A percentile compares a stretch with the other conserved stretches of the same genome.
phyloP scores from a whole-genome alignment of 2,888 invertebrate genomes.

The Steromphala cineraria region DNA sequence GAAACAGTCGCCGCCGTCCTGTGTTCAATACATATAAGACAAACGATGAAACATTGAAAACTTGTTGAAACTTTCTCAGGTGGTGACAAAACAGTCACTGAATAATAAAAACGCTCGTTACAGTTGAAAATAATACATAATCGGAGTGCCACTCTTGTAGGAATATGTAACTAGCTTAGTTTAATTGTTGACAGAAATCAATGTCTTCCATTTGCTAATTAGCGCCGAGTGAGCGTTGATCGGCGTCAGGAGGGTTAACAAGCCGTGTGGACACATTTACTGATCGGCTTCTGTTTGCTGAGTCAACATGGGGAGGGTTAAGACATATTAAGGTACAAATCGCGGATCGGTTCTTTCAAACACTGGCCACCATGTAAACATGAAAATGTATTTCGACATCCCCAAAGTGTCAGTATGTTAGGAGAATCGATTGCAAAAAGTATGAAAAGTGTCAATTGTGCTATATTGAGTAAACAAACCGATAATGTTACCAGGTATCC shows the following conservation, averaged over 20 bases:
- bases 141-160: too few relatives aligned
- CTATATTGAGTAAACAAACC: not conserved
- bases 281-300: not conserved
- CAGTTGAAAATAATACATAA: too few relatives aligned
- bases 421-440: not conserved
- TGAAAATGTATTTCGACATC: not conserved
- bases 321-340: not conserved
- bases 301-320: not conserved
- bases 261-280: not conserved
- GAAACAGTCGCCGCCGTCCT: too few relatives aligned
- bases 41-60: too few relatives aligned
- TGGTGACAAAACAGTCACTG: too few relatives aligned
- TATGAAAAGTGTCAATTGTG: constrained; percentile 3
- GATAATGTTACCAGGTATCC: not conserved
- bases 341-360: not conserved
- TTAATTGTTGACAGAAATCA: not conserved
- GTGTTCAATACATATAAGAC: too few relatives aligned
- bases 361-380: not conserved
- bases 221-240: not conserved
- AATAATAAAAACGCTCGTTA: too few relatives aligned
- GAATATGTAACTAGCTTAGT: too few relatives aligned
- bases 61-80: too few relatives aligned
- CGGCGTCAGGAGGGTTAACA: not conserved
- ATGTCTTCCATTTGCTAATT: not conserved
- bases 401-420: not conserved